phyloP scores from a whole-genome alignment of 2,113 vertebrate species.

The Oryzias celebensis region DNA sequence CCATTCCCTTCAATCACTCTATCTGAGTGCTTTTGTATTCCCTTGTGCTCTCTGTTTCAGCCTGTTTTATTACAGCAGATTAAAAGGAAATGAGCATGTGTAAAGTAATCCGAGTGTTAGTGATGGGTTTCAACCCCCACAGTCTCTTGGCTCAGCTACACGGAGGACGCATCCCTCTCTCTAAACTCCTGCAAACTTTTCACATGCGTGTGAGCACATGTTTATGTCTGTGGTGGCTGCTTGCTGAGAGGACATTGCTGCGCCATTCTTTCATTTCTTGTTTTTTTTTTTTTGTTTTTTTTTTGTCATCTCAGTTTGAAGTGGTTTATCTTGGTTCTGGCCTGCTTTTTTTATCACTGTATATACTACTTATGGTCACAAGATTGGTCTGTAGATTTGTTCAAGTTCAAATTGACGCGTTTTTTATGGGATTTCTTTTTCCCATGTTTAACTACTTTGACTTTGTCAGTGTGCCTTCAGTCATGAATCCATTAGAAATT shows the following conservation, averaged over 20 bases:
- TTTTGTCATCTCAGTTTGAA: not conserved
- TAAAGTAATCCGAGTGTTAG: slow-evolving; percentile 69
- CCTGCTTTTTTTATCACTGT: slow-evolving; percentile 11
- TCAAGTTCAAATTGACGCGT: too few species aligned
- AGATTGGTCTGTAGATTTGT: too few species aligned
- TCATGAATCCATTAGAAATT: slow-evolving; percentile 23
- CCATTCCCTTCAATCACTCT: slow-evolving; percentile 10
- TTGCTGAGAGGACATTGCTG: slow-evolving; percentile 15
- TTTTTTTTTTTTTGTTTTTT: slow-evolving; percentile 10
- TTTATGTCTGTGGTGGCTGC: slow-evolving; percentile 18
- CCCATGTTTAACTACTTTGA: not conserved
- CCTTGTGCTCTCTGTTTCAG: slow-evolving; percentile 16
- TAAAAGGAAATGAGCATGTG: slow-evolving; percentile 71
- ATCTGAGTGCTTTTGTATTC: slow-evolving; percentile 17
- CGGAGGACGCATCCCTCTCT: slow-evolving; percentile 15
- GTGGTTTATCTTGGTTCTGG: slow-evolving; percentile 5
- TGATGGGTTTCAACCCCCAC: slow-evolving; percentile 57
- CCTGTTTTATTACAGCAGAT: slow-evolving; percentile 64
- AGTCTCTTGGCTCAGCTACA: slow-evolving; percentile 46
- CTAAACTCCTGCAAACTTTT: slow-evolving; percentile 21
- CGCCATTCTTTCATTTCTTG: slow-evolving; percentile 20
- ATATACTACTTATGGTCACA: slow-evolving; percentile 23
- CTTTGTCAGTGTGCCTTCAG: slow-evolving; percentile 4
- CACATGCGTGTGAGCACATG: slow-evolving; percentile 29
- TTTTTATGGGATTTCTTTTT: not conserved